Conservation (phyloP, 2,888 invertebrate genomes). For the Apodemia duryi region DNA sequence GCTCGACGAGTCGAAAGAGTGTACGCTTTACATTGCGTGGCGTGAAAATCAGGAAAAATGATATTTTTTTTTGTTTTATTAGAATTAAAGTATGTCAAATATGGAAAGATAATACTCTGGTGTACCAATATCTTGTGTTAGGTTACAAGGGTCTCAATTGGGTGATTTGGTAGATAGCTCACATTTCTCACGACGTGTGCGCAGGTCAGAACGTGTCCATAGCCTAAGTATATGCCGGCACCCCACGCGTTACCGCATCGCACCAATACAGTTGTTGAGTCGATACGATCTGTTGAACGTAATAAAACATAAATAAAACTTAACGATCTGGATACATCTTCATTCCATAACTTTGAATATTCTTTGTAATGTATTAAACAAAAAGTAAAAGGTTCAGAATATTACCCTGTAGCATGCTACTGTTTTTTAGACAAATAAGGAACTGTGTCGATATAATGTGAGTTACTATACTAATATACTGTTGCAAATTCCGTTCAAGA, state of each 20-base stretch:
- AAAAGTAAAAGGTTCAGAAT: not conserved
- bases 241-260: slow-evolving; percentile 81
- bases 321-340: not conserved
- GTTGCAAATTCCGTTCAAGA: no score
- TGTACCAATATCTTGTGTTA: no score
- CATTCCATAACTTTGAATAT: not conserved
- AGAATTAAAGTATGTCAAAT: no score
- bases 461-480: no score
- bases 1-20: no score
- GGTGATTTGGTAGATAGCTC: slow-evolving; percentile 30
- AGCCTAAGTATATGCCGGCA: slow-evolving; percentile 75
- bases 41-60: no score
- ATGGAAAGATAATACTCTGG: no score
- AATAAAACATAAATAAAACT: not conserved
- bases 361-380: not conserved
- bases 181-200: slow-evolving; percentile 80
- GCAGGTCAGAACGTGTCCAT: slow-evolving; percentile 79
- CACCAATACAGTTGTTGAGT: slow-evolving; percentile 73
- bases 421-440: not conserved
- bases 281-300: slow-evolving; percentile 61
- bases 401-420: not conserved
- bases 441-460: no score
- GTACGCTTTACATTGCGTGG: no score
- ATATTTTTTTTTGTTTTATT: no score
- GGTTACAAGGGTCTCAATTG: not conserved